Base-by-base conservation (phyloP, 2,797 vertebrate species). In the Dromococcyx pavoninus region DNA sequence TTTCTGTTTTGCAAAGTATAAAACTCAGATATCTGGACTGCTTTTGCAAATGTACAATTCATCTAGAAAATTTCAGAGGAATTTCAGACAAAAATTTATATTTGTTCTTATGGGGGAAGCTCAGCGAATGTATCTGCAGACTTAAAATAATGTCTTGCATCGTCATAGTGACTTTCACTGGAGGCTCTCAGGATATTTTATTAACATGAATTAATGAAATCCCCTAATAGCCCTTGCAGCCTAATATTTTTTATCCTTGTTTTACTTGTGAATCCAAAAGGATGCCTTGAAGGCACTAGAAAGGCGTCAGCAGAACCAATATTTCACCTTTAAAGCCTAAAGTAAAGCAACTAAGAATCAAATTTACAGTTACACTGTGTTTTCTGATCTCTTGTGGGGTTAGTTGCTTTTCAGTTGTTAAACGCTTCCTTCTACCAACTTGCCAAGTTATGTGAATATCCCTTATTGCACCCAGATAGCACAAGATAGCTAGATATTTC, bases 151-250 rank as follows among this genome's bases (percentile, higher is more conserved):
- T 30, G 10, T 57, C 54, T 89, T 92, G 51, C 32, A 88, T 3
- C 56, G 89, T 86, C 19, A 10, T 57, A 70, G 33, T 88, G 73
- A 35, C 70, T 92, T 94, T 89, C 48, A 43, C 33, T 91, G 66
- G 37, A 84, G 43, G 11, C 8, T 56, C 17, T 95, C 86, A 48
- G 66, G 33, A 15, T 86, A 75, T 66, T 89, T 91, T 91, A 4
- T 35, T 81, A 44, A 51, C 54, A 43, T 48, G 56, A 74, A 88
- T 93, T 93, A 78, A 81, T 91, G 60, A 82, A 90, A 84, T 75
- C 15, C 23, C 22, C 11, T 72, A 78, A 75, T 75, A 72, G 13
- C 7, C 50, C 48, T 65, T 92, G 17, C n/a, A 66, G n/a, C 13
- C 21, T 70, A 17, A 16, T 51, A 10, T 53, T 57, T 90, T 80